Evolutionary conservation across 2,888 invertebrate genomes (phyloP), one percentile per base, ranked within the genome.

Genomic region (Dinocampus coccinellae): DNA sequence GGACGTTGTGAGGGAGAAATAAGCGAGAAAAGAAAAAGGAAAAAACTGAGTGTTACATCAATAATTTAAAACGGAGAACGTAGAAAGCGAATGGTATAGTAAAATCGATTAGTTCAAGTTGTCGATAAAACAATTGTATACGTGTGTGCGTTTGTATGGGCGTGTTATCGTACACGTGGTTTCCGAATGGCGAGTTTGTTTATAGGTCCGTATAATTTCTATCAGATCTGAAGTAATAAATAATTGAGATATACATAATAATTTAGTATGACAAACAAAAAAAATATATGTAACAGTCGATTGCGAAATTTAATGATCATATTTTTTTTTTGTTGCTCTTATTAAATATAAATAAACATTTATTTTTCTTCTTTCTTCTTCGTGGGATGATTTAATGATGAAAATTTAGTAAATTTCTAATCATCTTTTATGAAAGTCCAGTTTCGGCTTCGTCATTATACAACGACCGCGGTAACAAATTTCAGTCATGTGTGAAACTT

Each of bases 401-500:
- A 47, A 10, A 61, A 36, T 29, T 36, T 16, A 39, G 22, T 4
- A 39, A 36, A 66, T 33, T 58, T 33, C 13, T 67, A 64, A 76
- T 85, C 84, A 84, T 82, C 84, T 82, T 55, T 74, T 69, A 42
- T 60, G 72, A 33, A 80, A 80, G 39, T 86, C 85, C 68, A 81
- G 81, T 42, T 79, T 85, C 47, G 86, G 85, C 73, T 80, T 86
- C 0, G 85, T 84, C 88, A 95, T 95, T 75, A 95, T 92, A 86
- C 96, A 96, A 82, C 93, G 92, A 13, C 96, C 96, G 84, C 94
- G 92, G 86, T 93, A 96, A 84, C 96, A 96, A 75, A 96, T 96
- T 88, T 95, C 95, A 39, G 95, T 95, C 90, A 95, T 95, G 78
- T 95, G 93, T 13, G 95, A 94, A 55, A 94, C 90, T 86, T 94